A percentile compares a stretch with the other conserved stretches of the same genome.
phyloP scores from a whole-genome alignment of 2,797 vertebrate genomes.

The Lutjanus argentimaculatus region DNA sequence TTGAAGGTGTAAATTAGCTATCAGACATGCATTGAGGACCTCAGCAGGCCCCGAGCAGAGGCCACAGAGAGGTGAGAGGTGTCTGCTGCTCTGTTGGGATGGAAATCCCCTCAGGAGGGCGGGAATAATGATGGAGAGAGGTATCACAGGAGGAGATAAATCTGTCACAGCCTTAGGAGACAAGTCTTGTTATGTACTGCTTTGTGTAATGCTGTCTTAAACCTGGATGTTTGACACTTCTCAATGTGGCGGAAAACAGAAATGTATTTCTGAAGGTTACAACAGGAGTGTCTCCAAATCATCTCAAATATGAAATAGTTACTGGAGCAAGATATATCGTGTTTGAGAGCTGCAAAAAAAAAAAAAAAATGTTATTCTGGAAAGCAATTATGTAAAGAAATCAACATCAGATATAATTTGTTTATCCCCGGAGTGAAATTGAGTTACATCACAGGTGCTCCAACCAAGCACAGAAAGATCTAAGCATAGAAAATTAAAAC shows the following conservation, averaged over 20 bases:
- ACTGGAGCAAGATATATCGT: too few relatives aligned
- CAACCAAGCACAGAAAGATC: too few relatives aligned
- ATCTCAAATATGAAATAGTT: too few relatives aligned
- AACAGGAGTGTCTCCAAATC: too few relatives aligned
- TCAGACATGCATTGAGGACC: constrained; percentile 20
- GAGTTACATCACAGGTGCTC: too few relatives aligned
- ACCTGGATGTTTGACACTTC: neutral
- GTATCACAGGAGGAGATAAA: constrained; percentile 30
- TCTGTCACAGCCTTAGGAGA: constrained; percentile 26
- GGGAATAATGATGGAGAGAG: constrained; percentile 18
- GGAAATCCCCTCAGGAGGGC: constrained; percentile 27
- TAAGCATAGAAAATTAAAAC: too few relatives aligned
- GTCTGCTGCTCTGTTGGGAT: constrained; percentile 35
- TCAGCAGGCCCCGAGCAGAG: constrained; percentile 11
- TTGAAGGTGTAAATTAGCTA: constrained; percentile 54
- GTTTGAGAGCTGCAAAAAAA: too few relatives aligned
- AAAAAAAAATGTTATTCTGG: too few relatives aligned
- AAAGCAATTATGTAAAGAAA: too few relatives aligned
- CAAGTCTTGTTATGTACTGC: neutral
- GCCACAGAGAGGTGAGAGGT: constrained; percentile 27
- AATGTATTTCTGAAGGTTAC: neutral
- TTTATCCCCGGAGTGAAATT: too few relatives aligned
- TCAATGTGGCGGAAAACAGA: neutral
- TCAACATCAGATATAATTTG: too few relatives aligned
- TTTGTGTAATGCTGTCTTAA: constrained; percentile 33